Conservation (phyloP, 2,888 invertebrate species). For the Notodonta ziczac region DNA sequence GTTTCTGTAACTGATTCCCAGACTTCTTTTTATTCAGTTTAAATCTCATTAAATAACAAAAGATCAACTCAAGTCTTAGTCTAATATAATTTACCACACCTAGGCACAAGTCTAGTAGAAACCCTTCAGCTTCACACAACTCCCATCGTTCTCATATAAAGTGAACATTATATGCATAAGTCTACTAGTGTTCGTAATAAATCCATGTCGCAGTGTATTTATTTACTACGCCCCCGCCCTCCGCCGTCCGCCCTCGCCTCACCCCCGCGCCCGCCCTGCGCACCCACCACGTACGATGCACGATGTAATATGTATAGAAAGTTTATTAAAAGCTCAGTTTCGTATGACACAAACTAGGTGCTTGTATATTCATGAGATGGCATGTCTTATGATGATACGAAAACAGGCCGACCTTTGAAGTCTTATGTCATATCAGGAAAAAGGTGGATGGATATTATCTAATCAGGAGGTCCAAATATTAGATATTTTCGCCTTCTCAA, state of each 20-base stretch:
- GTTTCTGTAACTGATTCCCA: too few species aligned
- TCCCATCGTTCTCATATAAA: neutral
- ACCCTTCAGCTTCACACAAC: neutral
- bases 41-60: too few species aligned
- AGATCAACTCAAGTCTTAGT: too few species aligned
- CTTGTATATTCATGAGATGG: conserved; percentile 44
- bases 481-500: neutral
- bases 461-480: neutral
- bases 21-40: too few species aligned
- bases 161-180: conserved; percentile 41
- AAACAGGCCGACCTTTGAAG: conserved; percentile 16
- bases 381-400: conserved; percentile 39
- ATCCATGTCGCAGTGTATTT: conserved; percentile 76
- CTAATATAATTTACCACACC: too few species aligned
- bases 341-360: conserved; percentile 41
- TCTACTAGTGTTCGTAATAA: conserved; percentile 72
- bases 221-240: conserved; percentile 61
- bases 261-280: conserved; percentile 38
- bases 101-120: too few species aligned
- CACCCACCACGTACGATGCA: conserved; percentile 45
- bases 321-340: conserved; percentile 41
- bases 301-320: conserved; percentile 46
- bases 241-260: conserved; percentile 25
- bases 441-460: neutral
- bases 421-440: neutral